Evolutionary conservation across 2,888 invertebrate genomes (phyloP).

Genomic region (Chymomyza amoena): DNA sequence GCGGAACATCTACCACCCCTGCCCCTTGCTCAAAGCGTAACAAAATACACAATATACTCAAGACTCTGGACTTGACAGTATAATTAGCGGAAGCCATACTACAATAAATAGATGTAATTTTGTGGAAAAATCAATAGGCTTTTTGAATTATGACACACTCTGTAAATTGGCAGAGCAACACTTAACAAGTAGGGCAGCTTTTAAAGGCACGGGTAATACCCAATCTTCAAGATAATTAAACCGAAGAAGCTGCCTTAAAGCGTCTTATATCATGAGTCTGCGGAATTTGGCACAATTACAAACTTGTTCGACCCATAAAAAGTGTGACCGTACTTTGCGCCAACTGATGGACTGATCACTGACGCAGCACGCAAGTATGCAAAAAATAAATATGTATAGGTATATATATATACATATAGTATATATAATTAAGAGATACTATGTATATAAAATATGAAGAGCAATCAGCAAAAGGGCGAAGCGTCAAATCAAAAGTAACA

Average conservation of each 20-base stretch:
- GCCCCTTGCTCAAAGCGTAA: no score
- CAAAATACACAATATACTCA: neutral
- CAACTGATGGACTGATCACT: constrained; percentile 12
- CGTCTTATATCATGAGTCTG: constrained; percentile 54
- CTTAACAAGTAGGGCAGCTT: neutral
- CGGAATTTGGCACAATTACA: constrained; percentile 65
- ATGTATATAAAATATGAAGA: constrained; percentile 5
- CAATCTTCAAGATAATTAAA: neutral
- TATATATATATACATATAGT: no score
- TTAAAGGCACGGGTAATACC: neutral
- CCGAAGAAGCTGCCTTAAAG: neutral
- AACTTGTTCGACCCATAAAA: constrained; percentile 69
- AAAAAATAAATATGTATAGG: constrained; percentile 30
- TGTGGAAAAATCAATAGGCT: neutral
- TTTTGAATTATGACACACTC: neutral
- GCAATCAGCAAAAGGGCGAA: constrained; percentile 47
- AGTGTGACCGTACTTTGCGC: constrained; percentile 60
- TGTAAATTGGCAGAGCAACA: neutral
- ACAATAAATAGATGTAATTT: neutral
- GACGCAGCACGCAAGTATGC: constrained; percentile 54
- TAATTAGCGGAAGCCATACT: neutral
- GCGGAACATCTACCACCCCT: no score
- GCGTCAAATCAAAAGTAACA: constrained; percentile 44
- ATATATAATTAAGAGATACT: no score
- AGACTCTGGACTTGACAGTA: neutral